Base-by-base conservation (phyloP, 2,888 invertebrate genomes). In the Hypomecis punctinalis region DNA sequence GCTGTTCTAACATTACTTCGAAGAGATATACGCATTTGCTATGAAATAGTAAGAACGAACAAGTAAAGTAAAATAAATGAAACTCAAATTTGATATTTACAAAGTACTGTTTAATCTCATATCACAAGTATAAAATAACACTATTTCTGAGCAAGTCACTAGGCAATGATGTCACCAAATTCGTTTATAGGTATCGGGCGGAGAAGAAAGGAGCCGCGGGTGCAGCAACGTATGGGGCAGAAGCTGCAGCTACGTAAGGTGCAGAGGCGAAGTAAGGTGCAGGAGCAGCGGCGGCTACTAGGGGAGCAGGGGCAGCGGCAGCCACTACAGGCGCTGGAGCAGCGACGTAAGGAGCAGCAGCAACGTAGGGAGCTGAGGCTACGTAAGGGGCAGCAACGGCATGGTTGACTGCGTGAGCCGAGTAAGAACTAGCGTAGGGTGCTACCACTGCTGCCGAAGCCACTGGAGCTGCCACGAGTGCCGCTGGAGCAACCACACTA, bases 381-480 rank as follows among this genome's bases (percentile, higher is more conserved):
- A 83, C 77, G 68, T 79, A 77, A 0, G 96, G 96, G 8, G 95
- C 93, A 35, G 96, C 96, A 5, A 96, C 94, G 0, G 96, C 96
- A 76, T 96, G 96, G 88, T 96, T 96, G 61, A 96, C 93, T 23
- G 95, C 92, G 76, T 96, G 96, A 0, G 96, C 96, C 66, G 96
- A 96, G 88, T 96, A 97, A 10, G 96, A 96, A 74, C 94, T 95
- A 58, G 96, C 96, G 75, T 96, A 96, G 4, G 96, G 96, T 0
- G 96, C 95, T 5, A 96, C 94, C 57, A 94, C 93, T 5, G 95
- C 95, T 60, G 82, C 90, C n/a, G 86, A 89, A 46, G 96, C 96
- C 60, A 95, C 95, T 59, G 95, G 94, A 64, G 82, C 89, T 58
- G 85, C 89, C 66, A 96, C 90, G 49, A 86, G 88, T 0, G 89